Base-by-base conservation (phyloP, 2,888 invertebrate genomes). In the Drymonia ruficornis region DNA sequence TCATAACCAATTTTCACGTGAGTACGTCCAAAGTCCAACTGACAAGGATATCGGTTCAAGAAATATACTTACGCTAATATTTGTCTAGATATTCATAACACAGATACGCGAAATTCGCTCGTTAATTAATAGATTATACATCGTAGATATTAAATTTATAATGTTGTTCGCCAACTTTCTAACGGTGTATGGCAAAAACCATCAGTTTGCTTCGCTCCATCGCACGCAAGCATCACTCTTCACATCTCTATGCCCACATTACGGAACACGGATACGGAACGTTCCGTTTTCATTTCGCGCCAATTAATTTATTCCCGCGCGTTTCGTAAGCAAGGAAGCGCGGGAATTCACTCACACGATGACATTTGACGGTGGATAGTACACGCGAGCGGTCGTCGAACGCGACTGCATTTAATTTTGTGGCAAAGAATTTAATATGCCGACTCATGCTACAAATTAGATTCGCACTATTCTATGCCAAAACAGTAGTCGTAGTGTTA, bases 251-350 rank as follows among this genome's bases (percentile, higher is more conserved):
- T 61, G 53, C 57, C n/a, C 23, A 29, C 8, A 16, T 53, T 44
- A 36, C 55, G 45, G 56, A 65, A 74, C 55, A 67, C 83, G 83
- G 81, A 81, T 52, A 72, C 83, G 83, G 81, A 82, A 82, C 68
- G 56, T 60, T 65, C 38, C 49, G 59, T 67, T 64, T 65, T 72
- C 52, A 66, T 63, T 64, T 56, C 50, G 46, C 44, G 40, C 38
- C 46, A 44, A 46, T 29, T 48, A 40, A 38, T 34, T 31, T 66
- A 69, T 66, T 72, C 66, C 72, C 60, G 47, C 49, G 63, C 68
- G 76, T 79, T 76, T 77, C 44, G 69, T 53, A 52, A 79, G 77
- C 23, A 23, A 23, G 23, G 79, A 75, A 80, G 52, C 49, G 53
- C 53, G 57, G 71, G 73, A 70, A 63, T 65, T 63, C 70, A 61